phyloP scores from a whole-genome alignment of 2,888 invertebrate species.

The Nasonovia ribisnigri region DNA sequence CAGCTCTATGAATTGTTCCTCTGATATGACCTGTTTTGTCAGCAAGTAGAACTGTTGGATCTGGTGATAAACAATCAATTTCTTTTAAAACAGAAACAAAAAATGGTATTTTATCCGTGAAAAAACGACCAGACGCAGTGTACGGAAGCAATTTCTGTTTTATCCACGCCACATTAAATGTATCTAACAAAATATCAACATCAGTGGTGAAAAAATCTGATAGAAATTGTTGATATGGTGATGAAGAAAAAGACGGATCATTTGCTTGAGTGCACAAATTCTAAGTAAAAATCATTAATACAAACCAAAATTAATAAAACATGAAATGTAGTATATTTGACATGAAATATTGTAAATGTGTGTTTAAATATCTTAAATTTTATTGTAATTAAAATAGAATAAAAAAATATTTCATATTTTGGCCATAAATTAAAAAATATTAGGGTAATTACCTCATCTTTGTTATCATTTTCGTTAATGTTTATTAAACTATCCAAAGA shows the following conservation, averaged over 20 bases:
- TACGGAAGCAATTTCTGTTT: slow-evolving; percentile 55
- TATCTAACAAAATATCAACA: slow-evolving; percentile 40
- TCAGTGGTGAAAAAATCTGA: slow-evolving; percentile 45
- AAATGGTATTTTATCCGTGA: slow-evolving; percentile 68
- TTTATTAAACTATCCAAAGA: slow-evolving; percentile 45
- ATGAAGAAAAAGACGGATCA: slow-evolving; percentile 53
- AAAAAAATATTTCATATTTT: background rate
- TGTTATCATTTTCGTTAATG: slow-evolving; percentile 38
- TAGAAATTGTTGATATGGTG: slow-evolving; percentile 58
- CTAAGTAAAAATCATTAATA: slow-evolving; percentile 26
- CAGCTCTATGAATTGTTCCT: slow-evolving; percentile 71
- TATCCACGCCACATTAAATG: slow-evolving; percentile 59
- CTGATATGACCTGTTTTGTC: slow-evolving; percentile 70
- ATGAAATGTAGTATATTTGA: background rate
- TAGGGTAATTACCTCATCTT: slow-evolving; percentile 25
- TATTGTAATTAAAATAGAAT: background rate
- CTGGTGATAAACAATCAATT: slow-evolving; percentile 68
- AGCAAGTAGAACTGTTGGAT: slow-evolving; percentile 68
- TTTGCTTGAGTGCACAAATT: slow-evolving; percentile 34
- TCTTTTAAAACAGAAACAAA: slow-evolving; percentile 68
- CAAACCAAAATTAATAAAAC: background rate
- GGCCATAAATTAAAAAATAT: background rate
- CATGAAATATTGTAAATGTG: background rate
- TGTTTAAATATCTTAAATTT: background rate
- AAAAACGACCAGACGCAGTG: slow-evolving; percentile 51